A percentile compares a stretch with the other conserved stretches of the same genome.
These are phyloP conservation scores for Sebastolobus altivelis DNA, from an alignment of 2,797 vertebrate species.

Conservation along the genomic window DNA sequence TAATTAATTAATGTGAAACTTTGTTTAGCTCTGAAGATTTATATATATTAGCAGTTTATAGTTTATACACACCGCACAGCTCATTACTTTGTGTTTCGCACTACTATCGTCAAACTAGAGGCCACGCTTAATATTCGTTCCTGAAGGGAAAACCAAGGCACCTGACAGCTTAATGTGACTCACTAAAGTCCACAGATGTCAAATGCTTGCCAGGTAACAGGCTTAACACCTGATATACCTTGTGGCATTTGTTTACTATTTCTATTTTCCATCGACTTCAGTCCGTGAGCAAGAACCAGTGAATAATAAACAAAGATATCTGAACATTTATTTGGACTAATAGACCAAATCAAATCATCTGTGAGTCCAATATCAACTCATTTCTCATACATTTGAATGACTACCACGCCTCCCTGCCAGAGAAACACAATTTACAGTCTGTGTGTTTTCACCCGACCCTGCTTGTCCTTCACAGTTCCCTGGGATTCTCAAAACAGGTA, in stretches of 20 bases:
- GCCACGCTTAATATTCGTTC: not conserved
- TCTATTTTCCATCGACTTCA: not conserved
- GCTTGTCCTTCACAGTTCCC: slow-evolving; percentile 54
- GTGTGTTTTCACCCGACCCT: slow-evolving; percentile 52
- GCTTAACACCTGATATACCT: not conserved
- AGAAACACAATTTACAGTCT: slow-evolving; percentile 34
- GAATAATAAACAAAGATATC: not conserved
- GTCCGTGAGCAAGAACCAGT: not conserved
- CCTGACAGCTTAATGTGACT: not conserved
- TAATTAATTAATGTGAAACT: slow-evolving; percentile 1
- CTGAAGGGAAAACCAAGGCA: not conserved
- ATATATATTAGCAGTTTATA: not conserved
- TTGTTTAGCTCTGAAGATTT: not conserved
- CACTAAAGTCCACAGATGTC: not conserved
- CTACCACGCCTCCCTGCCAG: not conserved
- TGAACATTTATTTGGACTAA: not conserved
- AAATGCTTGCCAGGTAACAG: not conserved
- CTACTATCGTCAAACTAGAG: slow-evolving; percentile 11
- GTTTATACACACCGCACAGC: not conserved
- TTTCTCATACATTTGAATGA: not conserved
- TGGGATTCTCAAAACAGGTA: slow-evolving; percentile 60
- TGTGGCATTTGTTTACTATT: not conserved
- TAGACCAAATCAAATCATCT: not conserved
- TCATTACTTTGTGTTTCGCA: slow-evolving; percentile 26
- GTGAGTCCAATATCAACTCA: not conserved